Base-by-base conservation (phyloP, 2,797 vertebrate genomes). In the Octomys mimax region DNA sequence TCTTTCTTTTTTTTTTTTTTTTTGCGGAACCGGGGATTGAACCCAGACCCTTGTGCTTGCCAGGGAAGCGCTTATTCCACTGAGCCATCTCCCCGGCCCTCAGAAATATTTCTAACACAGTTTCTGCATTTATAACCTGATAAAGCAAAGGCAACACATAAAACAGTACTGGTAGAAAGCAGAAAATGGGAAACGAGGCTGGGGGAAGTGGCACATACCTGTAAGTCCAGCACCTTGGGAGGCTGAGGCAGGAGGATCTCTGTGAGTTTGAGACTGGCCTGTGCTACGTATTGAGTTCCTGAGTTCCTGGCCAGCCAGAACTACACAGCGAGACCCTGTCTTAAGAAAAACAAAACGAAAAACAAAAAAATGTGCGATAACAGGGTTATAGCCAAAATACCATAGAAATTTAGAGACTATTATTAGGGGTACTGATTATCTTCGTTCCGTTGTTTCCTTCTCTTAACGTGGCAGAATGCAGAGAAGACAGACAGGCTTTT, bases 371-470 rank as follows among this genome's bases (percentile, higher is more conserved):
- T 49, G 49, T 49, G 49, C 5, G 33, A 49, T 16, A 39, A 46
- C 36, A 79, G 0, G 4, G 26, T 71, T 54, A 28, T 39, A 62
- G 24, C 22, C 28, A 36, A 70, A 85, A 68, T 39, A n/a, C 28
- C 14, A 0, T 49, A 66, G 81, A 33, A 42, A 71, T 62, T 54
- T 78, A 87, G 79, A 82, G 80, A 81, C 49, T 31, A 5, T 82
- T 14, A 26, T 84, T 77, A 26, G 87, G 61, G 31, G 18, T 73
- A 71, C 42, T 59, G 73, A 36, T 16, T 57, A 5, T 81, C n/a
- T 92, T 92, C n/a, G 18, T 92, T 95, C n/a, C 24, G 1, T 79
- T 71, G 26, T 78, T 93, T 89, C 21, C 24, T 92, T 79, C 71
- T 62, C 42, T 92, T 52, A 59, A 73, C 9, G 0, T 31, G 36